Evolutionary conservation across 2,888 invertebrate genomes (phyloP).

Genomic region (Omphaloscelis lunosa): DNA sequence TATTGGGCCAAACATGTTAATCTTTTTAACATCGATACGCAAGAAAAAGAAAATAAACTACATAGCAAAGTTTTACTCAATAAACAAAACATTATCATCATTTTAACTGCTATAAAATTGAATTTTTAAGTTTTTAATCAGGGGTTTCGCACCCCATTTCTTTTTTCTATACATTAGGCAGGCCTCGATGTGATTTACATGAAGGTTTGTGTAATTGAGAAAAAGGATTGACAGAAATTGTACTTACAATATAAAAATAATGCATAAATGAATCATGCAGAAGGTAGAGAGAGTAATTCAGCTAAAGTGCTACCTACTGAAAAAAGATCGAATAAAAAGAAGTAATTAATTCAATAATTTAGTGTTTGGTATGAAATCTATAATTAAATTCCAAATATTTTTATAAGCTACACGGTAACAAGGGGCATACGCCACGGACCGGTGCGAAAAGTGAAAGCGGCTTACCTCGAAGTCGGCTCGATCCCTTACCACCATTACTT

Average conservation of each 20-base stretch:
- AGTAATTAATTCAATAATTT: neutral
- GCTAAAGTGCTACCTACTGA: neutral
- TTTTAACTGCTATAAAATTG: neutral
- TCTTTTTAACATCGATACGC: too few species aligned
- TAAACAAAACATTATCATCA: too few species aligned
- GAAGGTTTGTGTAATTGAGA: neutral
- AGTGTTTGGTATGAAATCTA: neutral
- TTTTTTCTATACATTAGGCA: neutral
- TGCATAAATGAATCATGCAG: neutral
- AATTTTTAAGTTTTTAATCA: neutral
- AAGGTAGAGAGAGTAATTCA: neutral
- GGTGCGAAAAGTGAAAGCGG: slow-evolving; percentile 86
- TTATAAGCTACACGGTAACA: slow-evolving; percentile 55
- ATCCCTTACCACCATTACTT: slow-evolving; percentile 88
- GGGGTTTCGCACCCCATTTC: neutral
- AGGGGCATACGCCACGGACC: slow-evolving; percentile 67
- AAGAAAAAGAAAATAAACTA: too few species aligned
- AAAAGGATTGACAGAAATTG: neutral
- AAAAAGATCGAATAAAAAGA: neutral
- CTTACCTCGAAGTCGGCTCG: slow-evolving; percentile 88
- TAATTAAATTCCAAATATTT: slow-evolving; percentile 46
- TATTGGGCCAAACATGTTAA: too few species aligned
- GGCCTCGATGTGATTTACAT: too few species aligned
- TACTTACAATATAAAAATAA: neutral
- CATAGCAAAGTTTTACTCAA: too few species aligned